phyloP scores from a whole-genome alignment of 2,888 invertebrate genomes.

The Colletes collaris region DNA sequence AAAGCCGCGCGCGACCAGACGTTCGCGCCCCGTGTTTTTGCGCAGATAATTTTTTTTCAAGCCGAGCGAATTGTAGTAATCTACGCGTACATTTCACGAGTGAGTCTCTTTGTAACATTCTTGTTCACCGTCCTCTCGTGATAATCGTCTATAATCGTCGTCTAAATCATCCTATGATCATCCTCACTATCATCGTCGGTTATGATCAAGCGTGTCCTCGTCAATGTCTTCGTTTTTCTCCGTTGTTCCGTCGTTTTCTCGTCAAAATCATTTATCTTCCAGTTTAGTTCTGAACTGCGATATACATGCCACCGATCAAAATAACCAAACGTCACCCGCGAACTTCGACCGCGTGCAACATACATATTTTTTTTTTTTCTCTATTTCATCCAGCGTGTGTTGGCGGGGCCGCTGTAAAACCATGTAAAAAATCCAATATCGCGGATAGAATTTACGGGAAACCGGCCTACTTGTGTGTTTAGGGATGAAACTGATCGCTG shows the following conservation, averaged over 20 bases:
- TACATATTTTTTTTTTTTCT: conserved; percentile 12
- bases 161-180: conserved; percentile 42
- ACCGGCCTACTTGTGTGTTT: conserved; percentile 50
- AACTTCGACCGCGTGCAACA: conserved; percentile 20
- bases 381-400: conserved; percentile 33
- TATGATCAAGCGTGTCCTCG: conserved; percentile 35
- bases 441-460: conserved; percentile 59
- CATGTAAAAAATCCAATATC: conserved; percentile 69
- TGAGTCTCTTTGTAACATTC: conserved; percentile 49
- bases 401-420: conserved; percentile 60
- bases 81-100: conserved; percentile 65
- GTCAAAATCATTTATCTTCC: background rate
- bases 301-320: conserved; percentile 37
- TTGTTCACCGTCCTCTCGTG: conserved; percentile 41
- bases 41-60: conserved; percentile 59
- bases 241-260: conserved; percentile 25
- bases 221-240: conserved; percentile 35
- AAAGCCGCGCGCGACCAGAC: conserved; percentile 63
- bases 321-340: conserved; percentile 37
- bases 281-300: conserved; percentile 15
- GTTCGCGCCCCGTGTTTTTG: conserved; percentile 51
- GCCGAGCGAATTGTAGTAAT: conserved; percentile 65
- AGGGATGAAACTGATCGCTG: conserved; percentile 47
- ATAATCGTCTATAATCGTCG: conserved; percentile 37
- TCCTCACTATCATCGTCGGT: conserved; percentile 36